Evolutionary conservation across 2,888 invertebrate genomes (phyloP), one percentile per base, ranked within the genome.

Genomic region (Orthonychiurus folsomi): DNA sequence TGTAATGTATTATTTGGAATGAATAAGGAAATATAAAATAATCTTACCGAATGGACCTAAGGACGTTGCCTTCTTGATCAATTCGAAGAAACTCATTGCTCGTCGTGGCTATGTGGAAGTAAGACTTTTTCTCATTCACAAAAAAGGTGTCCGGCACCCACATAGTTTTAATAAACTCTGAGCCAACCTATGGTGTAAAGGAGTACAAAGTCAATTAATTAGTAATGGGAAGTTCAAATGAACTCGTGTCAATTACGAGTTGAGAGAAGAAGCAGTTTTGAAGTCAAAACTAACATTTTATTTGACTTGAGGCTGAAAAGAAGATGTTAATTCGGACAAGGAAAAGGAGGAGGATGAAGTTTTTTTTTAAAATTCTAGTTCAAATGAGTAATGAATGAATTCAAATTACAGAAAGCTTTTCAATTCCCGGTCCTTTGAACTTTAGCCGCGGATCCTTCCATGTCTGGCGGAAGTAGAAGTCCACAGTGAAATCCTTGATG

Each of bases 121-220:
- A 97, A 74, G 96, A 93, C 82, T 95, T 94, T 81, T 99, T 99
- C 83, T 99, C 99, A 80, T 99, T 99, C 76, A 97, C 96, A 82
- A 99, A 96, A 83, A 99, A 99, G 73, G 97, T 99, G 80, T 99
- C 97, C 74, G 97, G 97, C 75, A 97, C 95, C 99, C 99, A 99
- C 79, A 99, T 95, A 79, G 92, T 92, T 80, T 93, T 92, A 79
- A 94, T 91, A 80, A 93, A 93, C 80, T 93, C 93, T 68, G 93
- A 92, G 74, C 93, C 93, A 73, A 93, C 93, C 68, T 68, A 20
- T 23, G 9, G 24, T n/a, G n/a, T n/a, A n/a, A n/a, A n/a, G n/a
- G n/a, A n/a, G n/a, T n/a, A n/a, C n/a, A n/a, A n/a, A n/a, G n/a
- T n/a, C n/a, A n/a, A n/a, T n/a, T n/a, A n/a, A n/a, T n/a, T n/a